Conservation (phyloP, 1,140 invertebrate genomes). For the Heliconius congener region DNA sequence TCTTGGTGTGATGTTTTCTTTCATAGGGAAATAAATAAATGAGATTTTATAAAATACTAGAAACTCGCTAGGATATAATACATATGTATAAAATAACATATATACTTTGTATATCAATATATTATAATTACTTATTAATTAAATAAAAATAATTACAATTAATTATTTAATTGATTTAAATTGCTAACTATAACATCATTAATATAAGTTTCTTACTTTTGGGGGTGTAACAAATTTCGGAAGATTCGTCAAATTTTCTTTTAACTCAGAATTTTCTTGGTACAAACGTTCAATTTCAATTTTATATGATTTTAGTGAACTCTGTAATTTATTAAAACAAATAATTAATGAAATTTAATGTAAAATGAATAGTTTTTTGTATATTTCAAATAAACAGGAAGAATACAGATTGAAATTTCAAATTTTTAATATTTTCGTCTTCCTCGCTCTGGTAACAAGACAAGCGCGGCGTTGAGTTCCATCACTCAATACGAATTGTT, state of each 20-base stretch:
- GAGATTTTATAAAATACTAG: not conserved
- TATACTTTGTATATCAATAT: not conserved
- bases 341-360: not conserved
- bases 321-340: conserved; percentile 63
- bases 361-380: not conserved
- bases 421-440: too few species aligned
- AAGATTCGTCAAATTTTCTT: conserved; percentile 47
- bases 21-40: not conserved
- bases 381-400: not conserved
- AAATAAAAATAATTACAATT: too few species aligned
- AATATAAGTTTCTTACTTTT: conserved; percentile 39
- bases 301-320: conserved; percentile 85
- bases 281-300: conserved; percentile 82
- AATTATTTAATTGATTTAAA: not conserved
- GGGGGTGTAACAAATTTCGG: conserved; percentile 37
- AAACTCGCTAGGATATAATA: too few species aligned
- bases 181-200: not conserved
- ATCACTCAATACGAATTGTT: too few species aligned
- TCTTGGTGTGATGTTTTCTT: conserved; percentile 49
- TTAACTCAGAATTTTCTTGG: conserved; percentile 67
- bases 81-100: not conserved
- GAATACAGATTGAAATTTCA: too few species aligned
- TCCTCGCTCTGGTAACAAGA: too few species aligned
- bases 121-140: too few species aligned
- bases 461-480: too few species aligned